Percentiles rank a stretch among this genome's conserved stretches.
These are phyloP conservation scores for Callaeas wilsoni DNA, from an alignment of 2,113 vertebrate species.

Conservation along the genomic window DNA sequence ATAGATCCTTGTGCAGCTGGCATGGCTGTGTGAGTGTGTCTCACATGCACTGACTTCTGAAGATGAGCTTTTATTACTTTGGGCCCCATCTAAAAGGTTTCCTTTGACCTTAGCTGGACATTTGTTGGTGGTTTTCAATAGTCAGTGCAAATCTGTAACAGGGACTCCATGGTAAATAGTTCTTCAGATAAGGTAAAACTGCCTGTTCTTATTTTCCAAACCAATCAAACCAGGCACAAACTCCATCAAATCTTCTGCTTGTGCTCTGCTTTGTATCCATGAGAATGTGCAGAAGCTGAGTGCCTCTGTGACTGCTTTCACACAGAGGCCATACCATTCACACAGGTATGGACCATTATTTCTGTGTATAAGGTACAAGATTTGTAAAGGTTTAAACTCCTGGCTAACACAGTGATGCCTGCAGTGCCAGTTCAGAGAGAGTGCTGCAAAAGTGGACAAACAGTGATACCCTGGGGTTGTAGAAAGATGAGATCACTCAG, in stretches of 20 bases:
- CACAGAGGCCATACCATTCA: not conserved
- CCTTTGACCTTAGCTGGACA: not conserved
- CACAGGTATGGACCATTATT: not conserved
- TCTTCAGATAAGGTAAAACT: not conserved
- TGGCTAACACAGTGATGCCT: not conserved
- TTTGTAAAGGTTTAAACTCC: not conserved
- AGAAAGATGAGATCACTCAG: conserved; percentile 11
- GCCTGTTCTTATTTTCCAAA: not conserved
- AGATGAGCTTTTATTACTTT: not conserved
- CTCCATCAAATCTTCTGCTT: not conserved
- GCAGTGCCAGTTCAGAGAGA: not conserved
- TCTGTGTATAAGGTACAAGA: not conserved
- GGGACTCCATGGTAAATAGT: not conserved
- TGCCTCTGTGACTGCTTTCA: not conserved
- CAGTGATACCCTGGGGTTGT: not conserved
- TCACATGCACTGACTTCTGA: not conserved
- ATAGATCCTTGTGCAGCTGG: not conserved
- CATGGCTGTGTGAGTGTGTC: not conserved
- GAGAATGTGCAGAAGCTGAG: not conserved
- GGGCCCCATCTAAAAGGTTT: not conserved
- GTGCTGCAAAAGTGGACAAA: not conserved
- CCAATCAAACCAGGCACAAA: not conserved
- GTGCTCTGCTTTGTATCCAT: not conserved
- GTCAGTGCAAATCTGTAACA: not conserved
- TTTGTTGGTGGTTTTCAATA: not conserved